Evolutionary conservation across 2,113 vertebrate species (phyloP).

Genomic region (Stegastes partitus): DNA sequence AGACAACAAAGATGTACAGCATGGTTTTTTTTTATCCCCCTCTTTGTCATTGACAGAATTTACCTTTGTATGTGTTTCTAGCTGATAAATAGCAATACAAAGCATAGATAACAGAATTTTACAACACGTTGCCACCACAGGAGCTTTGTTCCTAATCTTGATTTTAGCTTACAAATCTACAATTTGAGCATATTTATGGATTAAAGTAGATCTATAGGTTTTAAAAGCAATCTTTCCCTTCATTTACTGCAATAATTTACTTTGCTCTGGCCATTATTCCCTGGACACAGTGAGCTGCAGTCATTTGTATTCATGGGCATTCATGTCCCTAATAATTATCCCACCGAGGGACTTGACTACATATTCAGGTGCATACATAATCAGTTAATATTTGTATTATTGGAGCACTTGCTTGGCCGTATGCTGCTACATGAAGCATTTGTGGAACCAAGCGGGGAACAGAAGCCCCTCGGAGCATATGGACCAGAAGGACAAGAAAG

Average conservation of each 20-base stretch:
- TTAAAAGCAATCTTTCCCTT: conserved; percentile 17
- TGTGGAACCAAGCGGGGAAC: conserved; percentile 21
- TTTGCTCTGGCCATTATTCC: conserved; percentile 32
- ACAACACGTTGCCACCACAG: not conserved
- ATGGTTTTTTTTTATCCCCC: conserved; percentile 8
- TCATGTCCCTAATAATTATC: conserved; percentile 59
- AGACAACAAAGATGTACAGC: conserved; percentile 13
- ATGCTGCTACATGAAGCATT: conserved; percentile 5
- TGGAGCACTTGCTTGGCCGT: conserved; percentile 30
- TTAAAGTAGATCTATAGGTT: not conserved
- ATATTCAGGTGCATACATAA: conserved; percentile 64
- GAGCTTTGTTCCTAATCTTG: not conserved
- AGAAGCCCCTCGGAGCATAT: not conserved
- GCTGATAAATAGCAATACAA: conserved; percentile 39
- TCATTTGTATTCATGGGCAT: conserved; percentile 68
- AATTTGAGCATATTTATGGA: not conserved
- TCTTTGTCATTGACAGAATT: conserved; percentile 29
- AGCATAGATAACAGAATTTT: conserved; percentile 14
- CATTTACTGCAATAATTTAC: conserved; percentile 34
- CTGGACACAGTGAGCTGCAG: conserved; percentile 22
- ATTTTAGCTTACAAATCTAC: not conserved
- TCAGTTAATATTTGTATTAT: conserved; percentile 62
- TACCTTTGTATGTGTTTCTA: conserved; percentile 6
- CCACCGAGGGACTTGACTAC: conserved; percentile 63
- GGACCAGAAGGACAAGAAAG: not conserved